phyloP scores from a whole-genome alignment of 2,113 vertebrate genomes.

The Ceratotherium simum region DNA sequence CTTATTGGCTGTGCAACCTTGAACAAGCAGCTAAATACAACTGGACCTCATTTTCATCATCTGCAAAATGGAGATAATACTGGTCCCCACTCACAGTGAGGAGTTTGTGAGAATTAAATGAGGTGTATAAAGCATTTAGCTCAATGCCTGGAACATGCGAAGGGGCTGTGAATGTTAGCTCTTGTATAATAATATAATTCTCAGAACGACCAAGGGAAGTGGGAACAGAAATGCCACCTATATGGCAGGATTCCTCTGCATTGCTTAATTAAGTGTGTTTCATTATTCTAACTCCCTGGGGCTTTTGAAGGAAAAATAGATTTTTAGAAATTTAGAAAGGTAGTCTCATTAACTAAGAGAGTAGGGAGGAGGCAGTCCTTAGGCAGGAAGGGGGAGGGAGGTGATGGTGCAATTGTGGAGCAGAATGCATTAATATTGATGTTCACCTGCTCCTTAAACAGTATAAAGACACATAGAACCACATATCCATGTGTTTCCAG shows the following conservation, averaged over 20 bases:
- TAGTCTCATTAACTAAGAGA: constrained; percentile 34
- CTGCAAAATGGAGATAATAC: neutral
- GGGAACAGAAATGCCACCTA: neutral
- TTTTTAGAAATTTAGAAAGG: constrained; percentile 59
- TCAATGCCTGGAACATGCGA: neutral
- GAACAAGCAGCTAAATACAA: constrained; percentile 37
- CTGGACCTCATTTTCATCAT: constrained; percentile 49
- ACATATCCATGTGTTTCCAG: neutral
- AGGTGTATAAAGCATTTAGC: neutral
- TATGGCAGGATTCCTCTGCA: constrained; percentile 48
- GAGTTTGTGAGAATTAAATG: constrained; percentile 26
- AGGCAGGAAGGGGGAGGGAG: neutral
- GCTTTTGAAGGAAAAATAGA: constrained; percentile 59
- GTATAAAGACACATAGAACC: neutral
- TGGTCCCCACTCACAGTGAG: neutral
- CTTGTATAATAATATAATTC: constrained; percentile 53
- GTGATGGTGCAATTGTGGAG: neutral
- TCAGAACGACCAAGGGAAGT: constrained; percentile 36
- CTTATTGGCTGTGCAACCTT: neutral
- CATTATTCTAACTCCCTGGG: constrained; percentile 61
- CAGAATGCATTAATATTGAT: too few relatives aligned
- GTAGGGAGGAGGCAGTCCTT: neutral
- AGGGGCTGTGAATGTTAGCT: neutral
- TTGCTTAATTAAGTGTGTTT: constrained; percentile 67
- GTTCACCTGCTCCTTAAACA: neutral